These are phyloP conservation scores for Ranitomeya variabilis DNA, from an alignment of 2,113 vertebrate genomes.

Conservation along the genomic window DNA sequence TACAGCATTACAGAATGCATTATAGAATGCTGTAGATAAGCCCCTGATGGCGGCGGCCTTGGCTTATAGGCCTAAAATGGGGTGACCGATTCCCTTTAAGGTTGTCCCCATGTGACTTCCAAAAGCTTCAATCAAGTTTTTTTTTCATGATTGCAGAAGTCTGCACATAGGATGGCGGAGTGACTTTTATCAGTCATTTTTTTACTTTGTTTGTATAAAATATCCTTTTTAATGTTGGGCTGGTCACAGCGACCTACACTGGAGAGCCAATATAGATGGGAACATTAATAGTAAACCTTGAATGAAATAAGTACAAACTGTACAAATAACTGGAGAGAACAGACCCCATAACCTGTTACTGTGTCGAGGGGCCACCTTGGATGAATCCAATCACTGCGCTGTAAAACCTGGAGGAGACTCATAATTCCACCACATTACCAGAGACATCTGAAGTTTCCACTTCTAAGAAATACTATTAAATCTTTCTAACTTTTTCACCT, in stretches of 20 bases:
- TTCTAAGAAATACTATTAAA: conserved; percentile 17
- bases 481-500: background rate
- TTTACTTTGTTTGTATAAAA: background rate
- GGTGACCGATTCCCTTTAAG: too few species aligned
- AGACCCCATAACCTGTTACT: background rate
- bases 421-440: background rate
- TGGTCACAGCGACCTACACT: background rate
- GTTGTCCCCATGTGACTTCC: background rate
- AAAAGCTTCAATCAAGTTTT: background rate
- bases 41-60: too few species aligned
- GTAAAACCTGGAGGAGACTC: background rate
- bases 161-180: background rate
- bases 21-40: too few species aligned
- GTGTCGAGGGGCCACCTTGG: background rate
- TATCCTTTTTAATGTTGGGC: background rate
- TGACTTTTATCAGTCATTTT: background rate
- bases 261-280: background rate
- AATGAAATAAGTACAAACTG: background rate
- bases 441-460: conserved; percentile 41
- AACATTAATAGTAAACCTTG: background rate
- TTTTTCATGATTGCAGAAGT: background rate
- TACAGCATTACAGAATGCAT: too few species aligned
- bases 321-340: background rate
- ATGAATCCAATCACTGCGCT: background rate
- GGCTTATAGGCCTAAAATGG: too few species aligned